Evolutionary conservation across 2,113 vertebrate species (phyloP), one percentile per base, ranked within the genome.

Genomic region (Cryptomyrus ogoouensis): DNA sequence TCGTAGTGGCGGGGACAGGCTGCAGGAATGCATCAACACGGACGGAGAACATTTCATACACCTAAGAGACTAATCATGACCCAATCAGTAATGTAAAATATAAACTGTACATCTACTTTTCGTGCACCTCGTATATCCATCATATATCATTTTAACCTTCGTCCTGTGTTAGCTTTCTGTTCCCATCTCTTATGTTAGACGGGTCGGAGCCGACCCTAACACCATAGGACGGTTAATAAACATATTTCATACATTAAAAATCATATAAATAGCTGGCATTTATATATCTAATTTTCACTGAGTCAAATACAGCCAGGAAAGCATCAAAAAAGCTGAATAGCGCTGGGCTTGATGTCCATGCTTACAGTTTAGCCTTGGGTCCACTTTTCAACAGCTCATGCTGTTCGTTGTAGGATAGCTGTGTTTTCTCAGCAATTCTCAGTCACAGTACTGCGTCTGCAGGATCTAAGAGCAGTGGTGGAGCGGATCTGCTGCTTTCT

Each of bases 401-500:
- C 21, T 21, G 39, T n/a, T 46, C 13, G 4, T 10, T 58, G 39
- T 56, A 88, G 19, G 24, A 31, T 44, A 49, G 88, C 44, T 77
- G 2, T 89, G 44, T n/a, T 49, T 84, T 21, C 53, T 24, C 74
- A 21, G 77, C 8, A 44, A 39, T 44, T 44, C 77, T 42, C 35
- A 21, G 15, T 21, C 49, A 13, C 47, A 31, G 49, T 86, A 15
- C 44, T 15, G 6, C 83, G 47, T 42, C 53, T 87, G 31, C 80
- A 95, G 95, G 94, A 95, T 83, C 89, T 95, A 84, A 44, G 5
- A 17, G 88, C 92, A n/a, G 90, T 90, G 1, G 92, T 95, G 74
- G 21, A 90, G 89, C 93, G n/a, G 89, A 92, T 95, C n/a, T 89
- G 90, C 8, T 0, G 7, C 46, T 94, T 95, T 83, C 84, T 95